A percentile compares a stretch with the other conserved stretches of the same genome.
phyloP scores from a whole-genome alignment of 2,888 invertebrate species.

The Drosophila greeni region DNA sequence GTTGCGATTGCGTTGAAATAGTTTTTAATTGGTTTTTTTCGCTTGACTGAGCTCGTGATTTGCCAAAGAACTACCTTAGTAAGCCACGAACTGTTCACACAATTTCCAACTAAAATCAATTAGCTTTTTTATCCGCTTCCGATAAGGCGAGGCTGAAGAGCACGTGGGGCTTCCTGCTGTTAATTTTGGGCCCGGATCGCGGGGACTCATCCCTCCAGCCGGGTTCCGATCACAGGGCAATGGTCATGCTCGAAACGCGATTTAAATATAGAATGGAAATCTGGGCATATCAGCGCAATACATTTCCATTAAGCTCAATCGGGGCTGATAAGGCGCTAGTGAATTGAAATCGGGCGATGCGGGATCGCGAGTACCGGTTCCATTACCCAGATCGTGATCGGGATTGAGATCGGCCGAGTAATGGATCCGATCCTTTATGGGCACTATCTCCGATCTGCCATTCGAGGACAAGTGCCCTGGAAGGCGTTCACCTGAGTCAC shows the following conservation, averaged over 20 bases:
- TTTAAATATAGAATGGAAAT: constrained; percentile 43
- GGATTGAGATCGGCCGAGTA: constrained; percentile 4
- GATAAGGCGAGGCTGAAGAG: background rate
- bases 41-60: constrained; percentile 12
- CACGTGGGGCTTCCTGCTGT: constrained; percentile 19
- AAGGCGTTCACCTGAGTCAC: constrained; percentile 52
- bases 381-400: constrained; percentile 35
- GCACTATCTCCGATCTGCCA: background rate
- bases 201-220: constrained; percentile 12
- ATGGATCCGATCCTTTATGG: constrained; percentile 11
- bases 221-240: constrained; percentile 21
- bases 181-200: constrained; percentile 13
- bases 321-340: constrained; percentile 23
- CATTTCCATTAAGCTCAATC: constrained; percentile 16
- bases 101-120: constrained; percentile 13
- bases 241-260: constrained; percentile 25
- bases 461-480: constrained; percentile 39
- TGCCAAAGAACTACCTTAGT: background rate
- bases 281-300: constrained; percentile 35
- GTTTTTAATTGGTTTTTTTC: constrained; percentile 11
- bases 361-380: constrained; percentile 40
- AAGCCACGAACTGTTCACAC: constrained; percentile 14
- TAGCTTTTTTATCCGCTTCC: constrained; percentile 9
- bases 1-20: constrained; percentile 7
- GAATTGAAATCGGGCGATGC: constrained; percentile 40